A percentile compares a stretch with the other conserved stretches of the same genome.
Evolutionary conservation across 2,888 invertebrate species (phyloP).

Genomic region (Protonemura montana): DNA sequence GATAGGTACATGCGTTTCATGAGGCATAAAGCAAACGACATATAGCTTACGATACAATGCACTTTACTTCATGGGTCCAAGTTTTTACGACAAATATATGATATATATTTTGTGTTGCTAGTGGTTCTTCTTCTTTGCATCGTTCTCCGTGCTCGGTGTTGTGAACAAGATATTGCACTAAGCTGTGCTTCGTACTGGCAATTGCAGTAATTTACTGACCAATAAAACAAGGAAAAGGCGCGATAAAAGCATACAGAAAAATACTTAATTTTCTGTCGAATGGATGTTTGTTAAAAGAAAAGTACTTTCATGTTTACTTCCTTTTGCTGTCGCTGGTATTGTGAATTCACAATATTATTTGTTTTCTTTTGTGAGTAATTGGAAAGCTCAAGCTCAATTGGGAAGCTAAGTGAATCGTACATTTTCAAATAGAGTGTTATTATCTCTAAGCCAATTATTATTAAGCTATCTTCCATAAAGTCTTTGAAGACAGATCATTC

Average conservation of each 20-base stretch:
- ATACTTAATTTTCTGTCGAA: not conserved
- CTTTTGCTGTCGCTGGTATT: too few species aligned
- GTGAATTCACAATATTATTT: not conserved
- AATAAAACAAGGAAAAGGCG: not conserved
- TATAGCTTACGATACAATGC: constrained; percentile 1
- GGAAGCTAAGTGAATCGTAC: not conserved
- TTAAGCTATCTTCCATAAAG: not conserved
- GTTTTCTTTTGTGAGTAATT: not conserved
- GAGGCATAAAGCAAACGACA: not conserved
- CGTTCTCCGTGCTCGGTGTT: not conserved
- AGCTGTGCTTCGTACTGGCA: not conserved
- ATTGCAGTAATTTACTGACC: not conserved
- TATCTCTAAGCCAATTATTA: not conserved
- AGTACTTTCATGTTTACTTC: not conserved
- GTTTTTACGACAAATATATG: constrained; percentile 13
- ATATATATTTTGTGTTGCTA: not conserved
- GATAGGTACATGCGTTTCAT: constrained; percentile 9
- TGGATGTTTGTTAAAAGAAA: not conserved
- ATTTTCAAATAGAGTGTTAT: not conserved
- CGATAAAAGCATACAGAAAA: not conserved
- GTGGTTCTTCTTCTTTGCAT: not conserved
- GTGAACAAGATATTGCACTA: constrained; percentile 22
- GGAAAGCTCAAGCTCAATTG: not conserved
- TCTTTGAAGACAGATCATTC: not conserved
- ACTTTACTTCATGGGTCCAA: constrained; percentile 19